Percentiles rank a stretch among this genome's conserved stretches.
These are phyloP conservation scores for Saxidomus purpurata DNA, from an alignment of 1,140 invertebrate species.

Conservation along the genomic window DNA sequence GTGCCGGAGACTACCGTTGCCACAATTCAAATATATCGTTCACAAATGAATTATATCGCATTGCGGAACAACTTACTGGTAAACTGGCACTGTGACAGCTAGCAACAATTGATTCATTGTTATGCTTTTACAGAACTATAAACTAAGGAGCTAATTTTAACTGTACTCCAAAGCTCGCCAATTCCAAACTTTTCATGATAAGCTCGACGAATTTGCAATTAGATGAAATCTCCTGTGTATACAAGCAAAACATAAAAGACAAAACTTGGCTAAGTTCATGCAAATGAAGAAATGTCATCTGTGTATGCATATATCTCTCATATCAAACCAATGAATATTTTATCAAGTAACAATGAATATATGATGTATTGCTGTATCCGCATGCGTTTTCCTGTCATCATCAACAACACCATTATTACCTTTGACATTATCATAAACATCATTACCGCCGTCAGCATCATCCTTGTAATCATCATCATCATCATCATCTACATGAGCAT, in stretches of 20 bases:
- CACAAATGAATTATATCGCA: too few relatives aligned
- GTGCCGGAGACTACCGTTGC: too few relatives aligned
- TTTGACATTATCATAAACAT: background rate
- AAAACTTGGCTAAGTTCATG: background rate
- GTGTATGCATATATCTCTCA: background rate
- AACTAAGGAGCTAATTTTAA: too few relatives aligned
- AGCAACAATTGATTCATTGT: too few relatives aligned
- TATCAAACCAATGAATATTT: constrained; percentile 9
- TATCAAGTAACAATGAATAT: background rate
- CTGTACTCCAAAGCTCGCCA: too few relatives aligned
- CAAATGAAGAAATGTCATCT: background rate
- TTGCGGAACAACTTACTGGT: too few relatives aligned
- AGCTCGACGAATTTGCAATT: too few relatives aligned
- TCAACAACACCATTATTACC: background rate
- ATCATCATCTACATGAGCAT: background rate
- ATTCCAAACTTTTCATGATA: too few relatives aligned
- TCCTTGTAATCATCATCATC: background rate
- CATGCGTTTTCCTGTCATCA: background rate
- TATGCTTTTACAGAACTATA: too few relatives aligned
- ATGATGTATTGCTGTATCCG: background rate
- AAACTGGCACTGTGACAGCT: too few relatives aligned
- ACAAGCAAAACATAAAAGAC: background rate
- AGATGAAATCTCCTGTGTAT: background rate
- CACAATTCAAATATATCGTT: too few relatives aligned
- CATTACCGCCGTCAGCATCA: background rate